Evolutionary conservation across 2,113 vertebrate species (phyloP), one percentile per base, ranked within the genome.

Genomic region (Callipepla squamata): DNA sequence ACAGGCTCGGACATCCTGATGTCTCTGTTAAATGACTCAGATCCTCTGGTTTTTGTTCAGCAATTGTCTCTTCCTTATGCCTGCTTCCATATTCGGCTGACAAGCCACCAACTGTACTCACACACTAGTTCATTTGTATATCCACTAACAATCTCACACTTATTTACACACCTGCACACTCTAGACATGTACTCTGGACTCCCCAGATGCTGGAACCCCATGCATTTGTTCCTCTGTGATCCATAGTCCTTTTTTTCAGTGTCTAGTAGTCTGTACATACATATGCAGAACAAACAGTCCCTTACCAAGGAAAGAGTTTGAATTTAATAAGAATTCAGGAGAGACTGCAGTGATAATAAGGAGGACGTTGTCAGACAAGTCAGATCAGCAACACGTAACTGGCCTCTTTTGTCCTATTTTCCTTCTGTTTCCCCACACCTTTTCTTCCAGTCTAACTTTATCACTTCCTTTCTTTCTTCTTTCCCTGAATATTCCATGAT

Each of bases 1-100:
- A 48, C 1, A 44, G 36, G 3, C 8, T 80, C 0, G 0, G 57
- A 62, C 8, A 22, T 19, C 8, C 34, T 44, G 66, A 21, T 66
- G 9, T 28, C 32, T 75, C 32, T 8, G 4, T 13, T 16, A 53
- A 25, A 13, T 53, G 50, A 10, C 14, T 67, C 36, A 26, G 30
- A 50, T 67, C 16, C 45, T 44, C 55, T 77, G 26, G 9, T 11
- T 3, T 78, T 15, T 32, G 40, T 70, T 59, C 61, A 57, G 0
- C 40, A 30, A 63, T 55, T 61, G 45, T 8, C 34, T 23, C 28
- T 61, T 34, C 15, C 10, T 78, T 57, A 10, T 6, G 11, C 16
- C 48, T 62, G 19, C 16, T 23, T 67, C 47, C 48, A 32, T 2
- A 47, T 23, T 19, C 18, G 5, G 15, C 32, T 70, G 38, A 23